Base-by-base conservation (phyloP, 2,888 invertebrate species). In the Ecdyonurus torrentis region DNA sequence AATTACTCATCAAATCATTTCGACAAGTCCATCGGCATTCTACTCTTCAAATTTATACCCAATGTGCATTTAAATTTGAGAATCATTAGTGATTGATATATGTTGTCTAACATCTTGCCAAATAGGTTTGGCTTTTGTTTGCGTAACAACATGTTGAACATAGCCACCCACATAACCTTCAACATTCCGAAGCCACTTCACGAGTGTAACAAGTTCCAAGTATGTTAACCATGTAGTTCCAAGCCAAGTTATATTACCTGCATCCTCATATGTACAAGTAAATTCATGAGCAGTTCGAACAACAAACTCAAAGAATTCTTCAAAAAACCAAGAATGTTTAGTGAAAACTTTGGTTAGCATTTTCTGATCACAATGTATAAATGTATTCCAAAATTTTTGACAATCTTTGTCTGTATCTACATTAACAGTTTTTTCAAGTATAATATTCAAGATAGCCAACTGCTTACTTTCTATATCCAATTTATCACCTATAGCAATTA, bases 261-360 rank as follows among this genome's bases (percentile, higher is more conserved):
- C 62, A 60, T 66, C 64, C 23, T 66, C 64, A n/a, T 71, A 68
- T 23, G 71, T 66, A 61, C 68, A 69, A 63, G 68, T 70, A 77
- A 80, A 78, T 70, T 73, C 76, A 52, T 75, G 72, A 23, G 77
- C 77, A 63, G 76, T 71, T 67, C 76, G 77, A 65, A 77, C 73
- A 61, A 79, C 68, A 67, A 77, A 75, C 68, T 77, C 75, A 20
- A 78, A 68, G 37, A 79, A 70, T 59, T 72, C 72, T 50, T 70
- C 69, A 23, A 74, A 70, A 70, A 81, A 76, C n/a, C 70, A 69
- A 2, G 67, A 60, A 68, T 71, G 69, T 53, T 72, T 70, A 23
- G 66, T 61, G 66, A 78, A 74, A 18, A 76, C 69, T 61, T 67
- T 66, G 2, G 69, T 63, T 64, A 79, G 65, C 62, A 70, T 58